Conservation (phyloP, 2,888 invertebrate genomes). For the Cerastis rubricosa region DNA sequence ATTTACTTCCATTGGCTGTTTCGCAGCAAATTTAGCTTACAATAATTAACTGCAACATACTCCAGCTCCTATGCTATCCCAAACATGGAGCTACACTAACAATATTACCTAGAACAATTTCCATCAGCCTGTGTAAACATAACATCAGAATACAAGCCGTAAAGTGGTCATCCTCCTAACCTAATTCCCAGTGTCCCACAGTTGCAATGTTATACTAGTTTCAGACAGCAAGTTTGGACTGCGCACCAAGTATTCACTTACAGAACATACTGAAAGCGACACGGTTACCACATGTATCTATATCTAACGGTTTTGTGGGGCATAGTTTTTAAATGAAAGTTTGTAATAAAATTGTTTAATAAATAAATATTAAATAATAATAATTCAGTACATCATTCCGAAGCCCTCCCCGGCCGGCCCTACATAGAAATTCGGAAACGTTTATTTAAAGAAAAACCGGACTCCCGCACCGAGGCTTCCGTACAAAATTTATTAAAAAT, state of each 20-base stretch:
- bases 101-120: slow-evolving; percentile 16
- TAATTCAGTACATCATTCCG: no score
- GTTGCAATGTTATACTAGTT: slow-evolving; percentile 10
- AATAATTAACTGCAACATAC: background rate
- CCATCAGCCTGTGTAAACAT: slow-evolving; percentile 17
- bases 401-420: no score
- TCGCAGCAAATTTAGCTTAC: background rate
- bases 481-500: no score
- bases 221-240: background rate
- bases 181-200: background rate
- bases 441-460: no score
- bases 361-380: no score
- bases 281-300: no score
- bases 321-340: no score
- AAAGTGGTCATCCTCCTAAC: slow-evolving; percentile 3
- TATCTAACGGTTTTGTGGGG: no score
- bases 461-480: no score
- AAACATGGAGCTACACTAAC: slow-evolving; percentile 1
- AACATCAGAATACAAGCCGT: background rate
- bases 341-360: no score
- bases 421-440: no score
- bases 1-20: background rate
- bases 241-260: background rate
- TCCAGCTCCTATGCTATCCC: background rate
- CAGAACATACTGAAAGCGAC: no score